These are phyloP conservation scores for Portevinia maculata DNA, from an alignment of 2,888 invertebrate genomes.

Conservation along the genomic window DNA sequence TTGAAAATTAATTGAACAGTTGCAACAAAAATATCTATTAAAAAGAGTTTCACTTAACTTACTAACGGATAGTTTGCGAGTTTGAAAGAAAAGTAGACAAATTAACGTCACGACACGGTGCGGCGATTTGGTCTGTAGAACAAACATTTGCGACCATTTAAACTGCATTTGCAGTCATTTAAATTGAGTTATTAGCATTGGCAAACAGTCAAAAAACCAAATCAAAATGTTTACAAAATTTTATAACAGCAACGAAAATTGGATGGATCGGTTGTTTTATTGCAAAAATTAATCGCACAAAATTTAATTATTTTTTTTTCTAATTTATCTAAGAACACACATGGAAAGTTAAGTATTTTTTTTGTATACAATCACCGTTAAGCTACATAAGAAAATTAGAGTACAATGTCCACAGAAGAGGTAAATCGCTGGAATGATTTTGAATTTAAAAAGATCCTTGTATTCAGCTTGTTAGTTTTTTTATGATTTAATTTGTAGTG, in stretches of 20 bases:
- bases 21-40: constrained; percentile 7
- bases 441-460: too few species aligned
- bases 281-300: too few species aligned
- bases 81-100: background rate
- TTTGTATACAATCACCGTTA: constrained; percentile 25
- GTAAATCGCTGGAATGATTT: constrained; percentile 32
- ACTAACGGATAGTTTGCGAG: background rate
- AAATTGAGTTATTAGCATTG: background rate
- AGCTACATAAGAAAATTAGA: constrained; percentile 4
- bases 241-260: background rate
- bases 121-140: constrained; percentile 50
- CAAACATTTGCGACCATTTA: constrained; percentile 57
- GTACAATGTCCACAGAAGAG: background rate
- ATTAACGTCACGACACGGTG: constrained; percentile 57
- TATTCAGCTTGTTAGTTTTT: background rate
- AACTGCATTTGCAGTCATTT: constrained; percentile 32
- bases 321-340: constrained; percentile 23
- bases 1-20: constrained; percentile 26
- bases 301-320: too few species aligned
- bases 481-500: too few species aligned
- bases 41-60: constrained; percentile 24
- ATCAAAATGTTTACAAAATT: background rate
- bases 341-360: constrained; percentile 13
- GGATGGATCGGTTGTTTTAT: constrained; percentile 2
- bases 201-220: background rate